Percentiles rank a stretch among this genome's conserved stretches.
These are phyloP conservation scores for Hirudinaria manillensis DNA, from an alignment of 2,888 invertebrate genomes.

Conservation along the genomic window DNA sequence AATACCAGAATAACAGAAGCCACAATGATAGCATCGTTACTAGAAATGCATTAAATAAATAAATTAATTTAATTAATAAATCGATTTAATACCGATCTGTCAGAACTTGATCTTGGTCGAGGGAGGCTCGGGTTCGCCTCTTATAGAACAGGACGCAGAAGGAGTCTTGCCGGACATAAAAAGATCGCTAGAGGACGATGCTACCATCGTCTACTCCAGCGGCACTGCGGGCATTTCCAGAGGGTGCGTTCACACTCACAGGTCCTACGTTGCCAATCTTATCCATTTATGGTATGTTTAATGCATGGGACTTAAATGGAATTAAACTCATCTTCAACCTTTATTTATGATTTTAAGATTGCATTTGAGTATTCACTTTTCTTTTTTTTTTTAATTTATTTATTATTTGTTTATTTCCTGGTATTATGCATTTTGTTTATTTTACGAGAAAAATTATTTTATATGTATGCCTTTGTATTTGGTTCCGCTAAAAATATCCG, in stretches of 20 bases:
- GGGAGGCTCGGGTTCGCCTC: no score
- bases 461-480: not conserved
- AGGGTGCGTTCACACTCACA: constrained; percentile 29
- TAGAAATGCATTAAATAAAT: no score
- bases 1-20: no score
- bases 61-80: no score
- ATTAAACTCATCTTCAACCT: no score
- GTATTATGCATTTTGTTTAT: no score
- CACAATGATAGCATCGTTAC: no score
- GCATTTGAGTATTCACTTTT: not conserved
- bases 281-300: constrained; percentile 3
- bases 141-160: not conserved
- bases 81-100: no score
- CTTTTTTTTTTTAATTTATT: not conserved
- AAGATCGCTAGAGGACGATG: not conserved
- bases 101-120: no score
- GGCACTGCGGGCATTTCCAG: constrained; percentile 29
- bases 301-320: no score
- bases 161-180: not conserved
- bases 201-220: constrained; percentile 28
- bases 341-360: no score
- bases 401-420: no score
- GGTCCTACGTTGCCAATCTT: constrained; percentile 6
- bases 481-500: not conserved
- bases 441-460: not conserved